Evolutionary conservation across 2,888 invertebrate species (phyloP).

Genomic region (Agriopis aurantiaria): DNA sequence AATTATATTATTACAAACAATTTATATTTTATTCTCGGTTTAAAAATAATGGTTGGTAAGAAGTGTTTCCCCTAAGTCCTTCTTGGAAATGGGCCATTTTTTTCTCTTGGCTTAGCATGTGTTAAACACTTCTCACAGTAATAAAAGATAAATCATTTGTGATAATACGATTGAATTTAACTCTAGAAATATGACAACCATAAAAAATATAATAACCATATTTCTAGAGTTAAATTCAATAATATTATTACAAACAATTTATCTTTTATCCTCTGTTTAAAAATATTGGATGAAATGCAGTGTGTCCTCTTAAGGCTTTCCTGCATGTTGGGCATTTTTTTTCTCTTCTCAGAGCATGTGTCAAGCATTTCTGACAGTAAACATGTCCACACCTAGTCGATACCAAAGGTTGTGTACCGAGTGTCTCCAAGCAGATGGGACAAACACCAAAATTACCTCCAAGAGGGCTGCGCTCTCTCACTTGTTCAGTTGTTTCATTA

Average conservation of each 20-base stretch:
- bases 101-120: no score
- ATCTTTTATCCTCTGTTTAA: conserved; percentile 34
- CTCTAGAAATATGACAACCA: background rate
- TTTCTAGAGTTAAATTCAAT: conserved; percentile 1
- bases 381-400: conserved; percentile 77
- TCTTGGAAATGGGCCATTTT: no score
- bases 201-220: no score
- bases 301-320: conserved; percentile 53
- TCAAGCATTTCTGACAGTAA: conserved; percentile 64
- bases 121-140: no score
- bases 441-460: conserved; percentile 59
- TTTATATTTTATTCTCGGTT: no score
- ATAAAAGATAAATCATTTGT: background rate
- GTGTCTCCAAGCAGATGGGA: conserved; percentile 69
- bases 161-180: conserved; percentile 1
- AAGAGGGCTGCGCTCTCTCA: conserved; percentile 26
- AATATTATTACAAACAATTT: background rate
- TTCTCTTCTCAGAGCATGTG: conserved; percentile 52
- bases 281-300: conserved; percentile 64
- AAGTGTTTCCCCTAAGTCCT: conserved; percentile 45
- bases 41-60: no score
- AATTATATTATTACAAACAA: background rate
- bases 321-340: conserved; percentile 71
- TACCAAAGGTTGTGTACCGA: conserved; percentile 64
- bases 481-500: background rate